Percentiles rank a stretch among this genome's conserved stretches.
phyloP scores from a whole-genome alignment of 1,140 invertebrate species.

The Solen grandis region DNA sequence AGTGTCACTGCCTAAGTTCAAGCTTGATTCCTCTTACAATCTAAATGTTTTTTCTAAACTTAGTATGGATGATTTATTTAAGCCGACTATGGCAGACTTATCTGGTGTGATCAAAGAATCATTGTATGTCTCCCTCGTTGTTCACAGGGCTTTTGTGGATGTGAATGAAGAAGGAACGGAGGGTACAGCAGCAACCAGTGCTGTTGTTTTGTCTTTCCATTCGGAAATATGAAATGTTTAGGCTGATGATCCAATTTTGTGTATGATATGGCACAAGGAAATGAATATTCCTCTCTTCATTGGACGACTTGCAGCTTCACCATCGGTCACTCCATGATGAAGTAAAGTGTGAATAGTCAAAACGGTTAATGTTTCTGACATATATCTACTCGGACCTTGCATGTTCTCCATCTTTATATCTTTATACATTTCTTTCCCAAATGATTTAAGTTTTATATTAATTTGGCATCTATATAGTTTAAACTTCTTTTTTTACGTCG shows the following conservation, averaged over 20 bases:
- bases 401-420: too few species aligned
- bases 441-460: too few species aligned
- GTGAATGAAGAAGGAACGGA: conserved; percentile 79
- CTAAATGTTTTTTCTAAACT: conserved; percentile 81
- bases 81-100: conserved; percentile 38
- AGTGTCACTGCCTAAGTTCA: conserved; percentile 85
- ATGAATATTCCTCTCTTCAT: conserved; percentile 85
- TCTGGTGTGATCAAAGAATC: conserved; percentile 70
- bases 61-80: conserved; percentile 81
- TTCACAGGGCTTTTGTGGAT: conserved; percentile 83
- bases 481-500: too few species aligned
- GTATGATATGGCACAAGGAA: conserved; percentile 85
- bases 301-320: conserved; percentile 79
- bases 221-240: conserved; percentile 82
- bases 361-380: too few species aligned
- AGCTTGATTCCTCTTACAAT: conserved; percentile 83
- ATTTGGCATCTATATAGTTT: too few species aligned
- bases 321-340: too few species aligned
- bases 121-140: conserved; percentile 73
- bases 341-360: too few species aligned
- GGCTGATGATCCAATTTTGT: conserved; percentile 87
- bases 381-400: too few species aligned
- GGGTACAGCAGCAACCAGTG: conserved; percentile 65
- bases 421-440: too few species aligned
- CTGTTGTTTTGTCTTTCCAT: conserved; percentile 8